phyloP scores from a whole-genome alignment of 2,888 invertebrate genomes.

The Eledone cirrhosa region DNA sequence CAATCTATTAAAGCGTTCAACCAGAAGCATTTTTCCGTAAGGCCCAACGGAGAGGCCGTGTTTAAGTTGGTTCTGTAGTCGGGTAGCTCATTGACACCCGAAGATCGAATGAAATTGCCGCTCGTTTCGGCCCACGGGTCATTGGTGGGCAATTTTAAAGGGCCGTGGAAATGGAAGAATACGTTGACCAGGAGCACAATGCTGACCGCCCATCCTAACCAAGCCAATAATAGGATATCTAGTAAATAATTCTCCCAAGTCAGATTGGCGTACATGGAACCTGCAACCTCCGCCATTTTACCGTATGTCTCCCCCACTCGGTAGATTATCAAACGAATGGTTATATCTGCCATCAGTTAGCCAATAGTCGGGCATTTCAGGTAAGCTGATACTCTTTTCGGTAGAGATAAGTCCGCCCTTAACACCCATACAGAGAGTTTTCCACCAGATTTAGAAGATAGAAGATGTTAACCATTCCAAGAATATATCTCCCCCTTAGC shows the following conservation, averaged over 20 bases:
- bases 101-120: background rate
- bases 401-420: constrained; percentile 18
- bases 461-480: background rate
- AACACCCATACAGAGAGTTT: background rate
- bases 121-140: background rate
- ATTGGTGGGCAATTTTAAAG: constrained; percentile 35
- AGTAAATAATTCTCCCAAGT: constrained; percentile 62
- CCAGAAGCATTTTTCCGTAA: constrained; percentile 60
- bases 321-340: constrained; percentile 64
- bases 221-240: constrained; percentile 62
- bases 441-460: constrained; percentile 14
- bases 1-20: constrained; percentile 62
- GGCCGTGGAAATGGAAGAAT: constrained; percentile 58
- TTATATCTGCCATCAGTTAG: constrained; percentile 64
- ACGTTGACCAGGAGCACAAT: constrained; percentile 58
- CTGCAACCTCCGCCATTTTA: constrained; percentile 61
- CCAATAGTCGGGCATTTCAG: constrained; percentile 52
- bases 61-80: constrained; percentile 33
- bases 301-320: constrained; percentile 60
- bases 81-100: background rate
- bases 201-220: constrained; percentile 59
- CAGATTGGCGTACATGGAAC: constrained; percentile 57
- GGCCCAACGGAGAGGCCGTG: constrained; percentile 36
- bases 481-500: too few relatives aligned
- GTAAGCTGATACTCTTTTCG: constrained; percentile 50